Base-by-base conservation (phyloP, 64 coral and sea anemone species). In the Porites lutea region DNA sequence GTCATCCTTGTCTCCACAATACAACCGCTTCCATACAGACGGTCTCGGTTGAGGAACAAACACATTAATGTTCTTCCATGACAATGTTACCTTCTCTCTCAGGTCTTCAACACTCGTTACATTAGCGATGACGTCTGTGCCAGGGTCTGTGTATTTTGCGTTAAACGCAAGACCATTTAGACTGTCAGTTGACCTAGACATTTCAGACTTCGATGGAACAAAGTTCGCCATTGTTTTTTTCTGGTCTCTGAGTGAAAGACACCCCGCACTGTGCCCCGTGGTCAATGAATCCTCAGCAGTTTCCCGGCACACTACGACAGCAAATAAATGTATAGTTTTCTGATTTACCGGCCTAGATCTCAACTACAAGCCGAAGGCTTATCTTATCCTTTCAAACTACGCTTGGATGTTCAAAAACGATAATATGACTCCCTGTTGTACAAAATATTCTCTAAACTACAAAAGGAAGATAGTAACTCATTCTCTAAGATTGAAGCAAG, bases 21-120 rank as follows among this genome's bases (percentile, higher is more conserved):
- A 95, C 16, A 95, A 66, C 4, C 89, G 72, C 65, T 76, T 86
- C 20, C 88, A 91, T 22, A 91, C 64, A 13, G 89, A 91, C 20
- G 72, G 44, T 27, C 65, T 18, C 50, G 83, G 72, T 6, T 78
- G 84, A 4, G 74, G 82, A 19, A 86, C 82, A 80, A 95, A 95
- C 27, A 95, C 93, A 64, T 95, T 77, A 46, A 95, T 74, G 4
- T 75, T 76, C n/a, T 87, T 91, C 93, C 93, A 95, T 2, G 80
- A 90, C 1, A 95, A 52, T 10, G 82, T 79, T 0, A 89, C 88
- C 79, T 83, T 89, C 54, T 91, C 90, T 53, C 77, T 78, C 13
- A 85, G 53, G 47, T 87, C 69, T 9, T 72, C 92, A 14, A 62
- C 87, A 3, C 78, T 75, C 11, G 74, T 64, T 14, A 87, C 89